Conservation (phyloP, 1,140 invertebrate species). For the Conus ventricosus region DNA sequence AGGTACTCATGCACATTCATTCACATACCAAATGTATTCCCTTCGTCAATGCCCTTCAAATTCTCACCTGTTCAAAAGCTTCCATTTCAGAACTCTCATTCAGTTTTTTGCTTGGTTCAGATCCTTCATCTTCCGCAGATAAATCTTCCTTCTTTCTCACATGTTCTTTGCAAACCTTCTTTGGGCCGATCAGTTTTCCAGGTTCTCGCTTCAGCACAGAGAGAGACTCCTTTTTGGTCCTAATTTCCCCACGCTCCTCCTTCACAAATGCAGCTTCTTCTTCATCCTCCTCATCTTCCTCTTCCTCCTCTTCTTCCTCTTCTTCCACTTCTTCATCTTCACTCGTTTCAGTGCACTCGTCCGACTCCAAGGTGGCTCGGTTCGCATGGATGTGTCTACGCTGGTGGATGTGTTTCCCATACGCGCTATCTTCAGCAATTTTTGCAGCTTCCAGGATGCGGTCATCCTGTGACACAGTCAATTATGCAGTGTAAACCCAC, state of each 20-base stretch:
- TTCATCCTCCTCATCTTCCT: conserved; percentile 46
- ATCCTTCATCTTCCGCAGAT: not conserved
- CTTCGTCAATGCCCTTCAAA: no score
- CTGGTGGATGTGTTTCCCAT: conserved; percentile 28
- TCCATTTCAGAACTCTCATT: conserved; percentile 34
- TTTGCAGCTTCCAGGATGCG: conserved; percentile 37
- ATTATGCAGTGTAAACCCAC: not conserved
- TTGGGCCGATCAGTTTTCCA: conserved; percentile 31
- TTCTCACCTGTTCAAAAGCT: conserved; percentile 29
- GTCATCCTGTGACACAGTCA: conserved; percentile 29
- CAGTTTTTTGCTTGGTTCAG: conserved; percentile 13
- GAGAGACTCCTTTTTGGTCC: conserved; percentile 21
- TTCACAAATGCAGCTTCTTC: conserved; percentile 40
- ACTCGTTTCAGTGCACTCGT: conserved; percentile 53
- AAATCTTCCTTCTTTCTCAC: conserved; percentile 44
- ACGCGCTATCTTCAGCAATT: conserved; percentile 41
- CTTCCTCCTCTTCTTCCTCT: conserved; percentile 52
- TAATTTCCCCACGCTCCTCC: conserved; percentile 38
- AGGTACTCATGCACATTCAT: not conserved
- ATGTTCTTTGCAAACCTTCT: conserved; percentile 29
- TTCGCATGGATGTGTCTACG: conserved; percentile 44
- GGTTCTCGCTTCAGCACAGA: conserved; percentile 26
- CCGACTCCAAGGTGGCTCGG: conserved; percentile 49
- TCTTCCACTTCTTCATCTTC: conserved; percentile 59
- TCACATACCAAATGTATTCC: not conserved